Evolutionary conservation across 2,113 vertebrate species (phyloP).

Genomic region (Phylloscopus trochilus): DNA sequence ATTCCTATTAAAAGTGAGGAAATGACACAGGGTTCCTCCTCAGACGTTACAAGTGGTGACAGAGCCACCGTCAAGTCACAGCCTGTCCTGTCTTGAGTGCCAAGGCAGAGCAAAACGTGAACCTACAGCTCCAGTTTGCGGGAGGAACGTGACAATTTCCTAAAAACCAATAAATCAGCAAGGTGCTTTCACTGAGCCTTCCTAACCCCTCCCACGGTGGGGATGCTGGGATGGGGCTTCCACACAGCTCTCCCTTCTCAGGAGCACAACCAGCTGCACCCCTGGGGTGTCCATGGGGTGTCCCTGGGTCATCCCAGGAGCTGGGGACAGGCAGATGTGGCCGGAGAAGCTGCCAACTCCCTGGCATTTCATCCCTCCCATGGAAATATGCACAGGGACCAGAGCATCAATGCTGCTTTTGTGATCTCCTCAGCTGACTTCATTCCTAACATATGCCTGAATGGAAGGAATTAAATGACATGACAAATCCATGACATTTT

Average conservation of each 20-base stretch:
- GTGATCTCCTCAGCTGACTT: slow-evolving; percentile 36
- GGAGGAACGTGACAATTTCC: neutral
- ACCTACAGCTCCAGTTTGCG: neutral
- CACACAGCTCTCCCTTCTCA: neutral
- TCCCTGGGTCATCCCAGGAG: neutral
- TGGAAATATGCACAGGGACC: neutral
- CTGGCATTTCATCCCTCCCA: neutral
- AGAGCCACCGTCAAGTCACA: neutral
- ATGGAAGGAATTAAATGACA: slow-evolving; percentile 18
- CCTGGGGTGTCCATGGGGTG: neutral
- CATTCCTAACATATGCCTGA: neutral
- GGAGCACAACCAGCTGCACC: neutral
- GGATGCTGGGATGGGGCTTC: neutral
- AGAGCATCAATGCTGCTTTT: slow-evolving; percentile 42
- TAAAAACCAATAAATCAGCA: neutral
- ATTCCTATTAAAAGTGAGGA: neutral
- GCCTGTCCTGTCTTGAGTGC: neutral
- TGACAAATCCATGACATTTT: slow-evolving; percentile 11
- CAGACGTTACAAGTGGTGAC: neutral
- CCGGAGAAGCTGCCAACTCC: neutral
- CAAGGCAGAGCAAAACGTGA: neutral
- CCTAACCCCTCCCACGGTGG: neutral
- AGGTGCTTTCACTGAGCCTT: neutral
- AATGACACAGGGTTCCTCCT: neutral
- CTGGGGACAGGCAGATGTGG: neutral